A percentile compares a stretch with the other conserved stretches of the same genome.
Evolutionary conservation across 2,888 invertebrate species (phyloP).

Genomic region (Smittia sp.): DNA sequence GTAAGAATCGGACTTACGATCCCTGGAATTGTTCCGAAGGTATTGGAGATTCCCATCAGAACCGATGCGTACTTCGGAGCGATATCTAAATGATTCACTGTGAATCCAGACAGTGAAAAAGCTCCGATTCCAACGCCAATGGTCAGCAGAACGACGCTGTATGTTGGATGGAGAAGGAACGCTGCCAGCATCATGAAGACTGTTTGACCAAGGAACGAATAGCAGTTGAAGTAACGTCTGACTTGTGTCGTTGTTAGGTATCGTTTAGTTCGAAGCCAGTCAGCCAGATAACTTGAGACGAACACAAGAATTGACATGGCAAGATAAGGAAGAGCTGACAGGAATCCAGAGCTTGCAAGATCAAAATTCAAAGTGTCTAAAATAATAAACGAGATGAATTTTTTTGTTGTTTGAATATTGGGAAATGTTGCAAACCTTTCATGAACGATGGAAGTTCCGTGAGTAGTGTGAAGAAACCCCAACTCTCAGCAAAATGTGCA

Average conservation of each 20-base stretch:
- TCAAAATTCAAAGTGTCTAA: slow-evolving; percentile 45
- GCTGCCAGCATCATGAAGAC: neutral
- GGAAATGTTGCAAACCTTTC: slow-evolving; percentile 57
- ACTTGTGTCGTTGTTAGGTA: slow-evolving; percentile 52
- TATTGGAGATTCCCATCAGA: slow-evolving; percentile 88
- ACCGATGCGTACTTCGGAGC: slow-evolving; percentile 81
- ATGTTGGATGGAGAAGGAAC: neutral
- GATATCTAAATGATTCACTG: slow-evolving; percentile 82
- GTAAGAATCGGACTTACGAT: slow-evolving; percentile 82
- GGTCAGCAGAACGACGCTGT: neutral
- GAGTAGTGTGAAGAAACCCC: slow-evolving; percentile 76
- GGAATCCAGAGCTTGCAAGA: slow-evolving; percentile 56
- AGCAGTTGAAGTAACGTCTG: neutral
- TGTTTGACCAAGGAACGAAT: neutral
- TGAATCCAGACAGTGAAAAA: slow-evolving; percentile 68
- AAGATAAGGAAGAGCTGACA: slow-evolving; percentile 77
- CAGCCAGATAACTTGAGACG: slow-evolving; percentile 72
- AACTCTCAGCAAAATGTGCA: slow-evolving; percentile 76
- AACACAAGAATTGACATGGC: slow-evolving; percentile 75
- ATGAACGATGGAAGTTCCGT: slow-evolving; percentile 74
- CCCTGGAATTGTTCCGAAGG: slow-evolving; percentile 85
- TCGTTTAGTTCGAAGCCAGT: slow-evolving; percentile 61
- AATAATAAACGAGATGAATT: neutral
- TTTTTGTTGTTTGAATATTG: no score
- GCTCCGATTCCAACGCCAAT: slow-evolving; percentile 32